Base-by-base conservation (phyloP, 2,113 vertebrate genomes). In the Zosterops hypoxanthus region DNA sequence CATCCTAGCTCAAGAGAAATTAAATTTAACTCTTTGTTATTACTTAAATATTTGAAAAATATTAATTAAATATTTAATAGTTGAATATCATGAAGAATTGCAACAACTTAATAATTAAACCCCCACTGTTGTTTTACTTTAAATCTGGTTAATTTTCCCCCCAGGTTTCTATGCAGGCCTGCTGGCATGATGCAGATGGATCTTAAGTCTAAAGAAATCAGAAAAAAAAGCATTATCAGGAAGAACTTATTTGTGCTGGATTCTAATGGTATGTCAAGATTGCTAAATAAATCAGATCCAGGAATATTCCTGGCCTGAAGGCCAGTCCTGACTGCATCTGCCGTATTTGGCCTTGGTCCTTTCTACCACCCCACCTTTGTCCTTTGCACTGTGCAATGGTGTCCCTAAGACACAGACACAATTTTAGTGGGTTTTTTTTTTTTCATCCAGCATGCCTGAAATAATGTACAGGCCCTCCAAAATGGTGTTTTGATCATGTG, bases 151-250 rank as follows among this genome's bases (percentile, higher is more conserved):
- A n/a, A 60, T 72, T 73, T 94, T 94, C 5, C 18, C 8, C 31
- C 15, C 6, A 44, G 20, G 31, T 81, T 93, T 90, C 59, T 82
- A 34, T 55, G 53, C 77, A 86, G 36, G 5, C 42, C 39, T 46
- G 22, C 41, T 77, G 56, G 42, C 47, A 31, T 6, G 44, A 81
- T 0, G 3, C 23, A 71, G 47, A 93, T 2, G 21, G 7, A 44
- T 70, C 86, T 91, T 60, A 88, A 72, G 26, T 28, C 24, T 47
- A 77, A 88, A 92, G 26, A 78, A 94, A 60, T 59, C 28, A 47
- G 46, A 25, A 66, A 72, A 86, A 59, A 41, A 36, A 25, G 16
- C 9, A 60, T 11, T 25, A 72, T 5, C 31, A 59, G 23, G n/a
- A 90, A 73, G 14, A 86, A 25, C 5, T 53, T 50, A 39, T 44